Evolutionary conservation across 2,113 vertebrate genomes (phyloP).

Genomic region (Shinisaurus crocodilurus): DNA sequence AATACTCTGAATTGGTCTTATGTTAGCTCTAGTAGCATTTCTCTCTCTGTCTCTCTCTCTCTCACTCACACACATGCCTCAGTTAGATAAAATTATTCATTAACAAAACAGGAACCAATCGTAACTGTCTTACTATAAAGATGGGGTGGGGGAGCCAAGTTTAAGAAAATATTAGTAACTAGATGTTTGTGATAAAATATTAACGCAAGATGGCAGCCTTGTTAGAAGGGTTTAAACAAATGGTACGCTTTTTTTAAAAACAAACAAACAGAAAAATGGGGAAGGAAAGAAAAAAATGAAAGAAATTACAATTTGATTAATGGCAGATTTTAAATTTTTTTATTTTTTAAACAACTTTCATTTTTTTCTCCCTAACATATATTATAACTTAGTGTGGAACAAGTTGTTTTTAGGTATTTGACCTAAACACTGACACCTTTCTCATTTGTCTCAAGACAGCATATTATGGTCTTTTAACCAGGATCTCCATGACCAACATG

Average conservation of each 20-base stretch:
- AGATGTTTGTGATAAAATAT: slow-evolving; percentile 44
- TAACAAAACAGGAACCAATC: slow-evolving; percentile 15
- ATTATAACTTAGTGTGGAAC: not conserved
- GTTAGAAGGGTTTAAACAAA: not conserved
- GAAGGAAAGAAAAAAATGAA: not conserved
- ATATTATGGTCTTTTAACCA: not conserved
- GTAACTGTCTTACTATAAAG: not conserved
- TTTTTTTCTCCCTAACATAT: not conserved
- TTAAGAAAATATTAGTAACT: slow-evolving; percentile 33
- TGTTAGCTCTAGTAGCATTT: not conserved
- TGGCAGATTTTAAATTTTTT: not conserved
- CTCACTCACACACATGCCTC: not conserved
- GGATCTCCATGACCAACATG: not conserved
- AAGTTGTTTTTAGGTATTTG: not conserved
- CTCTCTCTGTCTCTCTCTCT: not conserved
- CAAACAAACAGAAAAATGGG: no score
- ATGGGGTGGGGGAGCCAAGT: not conserved
- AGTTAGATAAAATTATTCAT: slow-evolving; percentile 5
- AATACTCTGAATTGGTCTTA: slow-evolving; percentile 25
- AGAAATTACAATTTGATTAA: not conserved
- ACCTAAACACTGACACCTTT: not conserved
- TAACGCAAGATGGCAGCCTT: not conserved
- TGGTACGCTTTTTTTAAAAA: not conserved
- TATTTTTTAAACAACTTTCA: not conserved
- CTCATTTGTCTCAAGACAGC: no score